These are phyloP conservation scores for Hylyphantes graminicola DNA, from an alignment of 1,140 invertebrate genomes.

Conservation along the genomic window DNA sequence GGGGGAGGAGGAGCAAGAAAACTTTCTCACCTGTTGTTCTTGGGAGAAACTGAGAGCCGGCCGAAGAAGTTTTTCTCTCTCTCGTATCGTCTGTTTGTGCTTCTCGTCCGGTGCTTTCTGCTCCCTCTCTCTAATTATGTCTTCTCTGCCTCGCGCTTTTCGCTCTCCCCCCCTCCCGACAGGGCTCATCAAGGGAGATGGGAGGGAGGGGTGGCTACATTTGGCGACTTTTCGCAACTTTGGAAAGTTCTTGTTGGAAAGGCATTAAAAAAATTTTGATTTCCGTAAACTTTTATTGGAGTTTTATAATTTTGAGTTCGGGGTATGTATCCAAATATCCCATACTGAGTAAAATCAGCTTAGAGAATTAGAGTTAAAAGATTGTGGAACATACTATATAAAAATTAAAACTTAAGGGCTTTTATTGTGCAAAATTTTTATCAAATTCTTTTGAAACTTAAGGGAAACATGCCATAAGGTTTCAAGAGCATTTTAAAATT, in stretches of 20 bases:
- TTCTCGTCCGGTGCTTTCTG: conserved; percentile 29
- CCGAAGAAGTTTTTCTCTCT: neutral
- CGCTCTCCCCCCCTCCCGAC: neutral
- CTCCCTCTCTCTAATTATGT: conserved; percentile 52
- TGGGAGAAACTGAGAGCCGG: neutral
- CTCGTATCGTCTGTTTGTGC: conserved; percentile 2
- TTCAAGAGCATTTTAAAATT: too few relatives aligned
- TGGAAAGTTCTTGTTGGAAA: neutral
- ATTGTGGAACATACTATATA: too few relatives aligned
- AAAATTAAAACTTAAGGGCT: too few relatives aligned
- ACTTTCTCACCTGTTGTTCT: conserved; percentile 43
- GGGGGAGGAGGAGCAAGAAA: conserved; percentile 3
- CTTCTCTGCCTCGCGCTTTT: conserved; percentile 38
- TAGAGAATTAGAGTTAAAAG: too few relatives aligned
- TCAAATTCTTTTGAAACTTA: too few relatives aligned
- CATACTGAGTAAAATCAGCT: too few relatives aligned
- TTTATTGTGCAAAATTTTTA: too few relatives aligned
- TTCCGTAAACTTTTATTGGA: too few relatives aligned
- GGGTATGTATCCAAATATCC: too few relatives aligned
- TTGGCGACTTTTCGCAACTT: conserved; percentile 14
- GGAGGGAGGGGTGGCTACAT: conserved; percentile 34
- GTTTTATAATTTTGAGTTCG: too few relatives aligned
- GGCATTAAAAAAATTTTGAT: too few relatives aligned
- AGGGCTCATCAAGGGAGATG: neutral
- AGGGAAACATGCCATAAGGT: too few relatives aligned